These are phyloP conservation scores for Chalcis sispes DNA, from an alignment of 2,888 invertebrate species.

Conservation along the genomic window DNA sequence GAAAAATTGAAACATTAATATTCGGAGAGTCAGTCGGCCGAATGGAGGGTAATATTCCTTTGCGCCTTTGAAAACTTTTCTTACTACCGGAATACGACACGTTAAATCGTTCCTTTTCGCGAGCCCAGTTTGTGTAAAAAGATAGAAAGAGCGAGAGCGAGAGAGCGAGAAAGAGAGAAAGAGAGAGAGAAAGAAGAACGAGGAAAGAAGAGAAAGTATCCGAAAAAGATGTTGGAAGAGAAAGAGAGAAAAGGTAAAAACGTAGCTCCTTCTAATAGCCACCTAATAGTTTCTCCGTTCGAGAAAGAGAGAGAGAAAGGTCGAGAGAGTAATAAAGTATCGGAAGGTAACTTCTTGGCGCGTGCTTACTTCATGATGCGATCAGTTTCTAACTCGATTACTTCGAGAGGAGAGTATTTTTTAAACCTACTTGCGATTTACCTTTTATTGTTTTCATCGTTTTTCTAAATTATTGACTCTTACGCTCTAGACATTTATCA, in stretches of 20 bases:
- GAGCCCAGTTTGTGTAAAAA: no score
- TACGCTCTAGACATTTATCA: no score
- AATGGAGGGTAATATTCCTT: background rate
- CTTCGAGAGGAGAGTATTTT: no score
- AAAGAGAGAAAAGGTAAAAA: background rate
- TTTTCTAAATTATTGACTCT: no score
- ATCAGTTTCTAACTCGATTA: constrained; percentile 50
- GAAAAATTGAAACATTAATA: constrained; percentile 62
- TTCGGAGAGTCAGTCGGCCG: constrained; percentile 44
- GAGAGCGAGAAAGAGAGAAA: no score
- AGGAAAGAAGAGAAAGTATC: no score
- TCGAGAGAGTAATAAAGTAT: constrained; percentile 28
- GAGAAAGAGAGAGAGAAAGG: background rate
- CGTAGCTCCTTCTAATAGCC: constrained; percentile 57
- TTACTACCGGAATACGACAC: constrained; percentile 27
- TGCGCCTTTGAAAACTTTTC: constrained; percentile 49
- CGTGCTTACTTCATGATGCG: constrained; percentile 27
- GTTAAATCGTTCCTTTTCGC: constrained; percentile 20
- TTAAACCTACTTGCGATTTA: no score
- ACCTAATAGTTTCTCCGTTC: constrained; percentile 60
- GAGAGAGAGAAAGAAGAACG: no score
- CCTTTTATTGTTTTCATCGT: no score
- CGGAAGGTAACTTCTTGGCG: constrained; percentile 23
- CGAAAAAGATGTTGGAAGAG: background rate
- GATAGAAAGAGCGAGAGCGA: no score